A percentile compares a stretch with the other conserved stretches of the same genome.
Conservation (phyloP, 2,113 vertebrate genomes). For the Lagopus leucura region DNA sequence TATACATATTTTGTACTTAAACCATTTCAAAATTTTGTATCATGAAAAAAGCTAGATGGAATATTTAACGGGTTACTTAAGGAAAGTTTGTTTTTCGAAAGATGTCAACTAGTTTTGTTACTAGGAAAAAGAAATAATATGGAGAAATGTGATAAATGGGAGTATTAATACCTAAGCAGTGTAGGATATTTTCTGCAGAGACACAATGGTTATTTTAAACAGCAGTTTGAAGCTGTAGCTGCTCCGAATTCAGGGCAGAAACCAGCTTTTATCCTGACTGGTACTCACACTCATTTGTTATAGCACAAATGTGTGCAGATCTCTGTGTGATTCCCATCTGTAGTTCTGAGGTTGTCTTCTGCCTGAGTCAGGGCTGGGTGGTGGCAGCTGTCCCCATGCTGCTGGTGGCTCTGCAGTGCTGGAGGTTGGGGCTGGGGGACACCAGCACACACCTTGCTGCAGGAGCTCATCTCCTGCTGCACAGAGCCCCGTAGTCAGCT, state of each 20-base stretch:
- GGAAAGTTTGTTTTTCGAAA: background rate
- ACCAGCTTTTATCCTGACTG: constrained; percentile 4
- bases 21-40: constrained; percentile 38
- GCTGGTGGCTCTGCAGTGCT: background rate
- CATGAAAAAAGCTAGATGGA: constrained; percentile 21
- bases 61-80: constrained; percentile 33
- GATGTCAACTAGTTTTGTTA: background rate
- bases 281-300: background rate
- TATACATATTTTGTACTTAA: background rate
- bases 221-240: constrained; percentile 26
- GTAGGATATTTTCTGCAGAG: background rate
- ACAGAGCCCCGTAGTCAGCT: too few species aligned
- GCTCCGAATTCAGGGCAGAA: constrained; percentile 49
- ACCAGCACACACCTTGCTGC: constrained; percentile 77
- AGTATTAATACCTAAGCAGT: background rate
- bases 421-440: constrained; percentile 71
- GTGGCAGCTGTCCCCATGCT: constrained; percentile 20
- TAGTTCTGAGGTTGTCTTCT: background rate
- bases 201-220: background rate
- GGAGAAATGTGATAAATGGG: background rate
- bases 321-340: background rate
- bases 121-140: background rate
- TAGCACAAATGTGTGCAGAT: background rate
- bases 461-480: constrained; percentile 74
- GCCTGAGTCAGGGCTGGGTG: constrained; percentile 4